These are phyloP conservation scores for Theristicus caerulescens DNA, from an alignment of 2,113 vertebrate species.

Conservation along the genomic window DNA sequence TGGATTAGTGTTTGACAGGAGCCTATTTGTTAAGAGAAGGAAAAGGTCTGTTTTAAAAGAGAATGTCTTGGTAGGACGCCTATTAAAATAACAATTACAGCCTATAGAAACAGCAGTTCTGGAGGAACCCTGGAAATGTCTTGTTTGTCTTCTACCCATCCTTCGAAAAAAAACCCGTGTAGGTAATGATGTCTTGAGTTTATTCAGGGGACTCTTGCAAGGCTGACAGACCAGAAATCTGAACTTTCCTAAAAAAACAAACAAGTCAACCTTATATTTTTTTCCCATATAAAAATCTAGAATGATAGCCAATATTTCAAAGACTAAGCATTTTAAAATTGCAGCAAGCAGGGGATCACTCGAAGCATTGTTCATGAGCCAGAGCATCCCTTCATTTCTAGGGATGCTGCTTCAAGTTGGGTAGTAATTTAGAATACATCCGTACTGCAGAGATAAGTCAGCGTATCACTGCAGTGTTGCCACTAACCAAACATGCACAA, in stretches of 20 bases:
- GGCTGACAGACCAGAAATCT: neutral
- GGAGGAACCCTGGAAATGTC: neutral
- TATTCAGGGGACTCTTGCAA: neutral
- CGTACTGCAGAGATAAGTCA: neutral
- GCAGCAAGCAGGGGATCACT: neutral
- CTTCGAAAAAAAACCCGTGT: neutral
- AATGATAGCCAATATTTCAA: neutral
- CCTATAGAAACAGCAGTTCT: neutral
- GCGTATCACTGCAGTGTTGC: neutral
- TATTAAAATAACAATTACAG: conserved; percentile 19
- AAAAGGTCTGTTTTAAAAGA: conserved; percentile 2
- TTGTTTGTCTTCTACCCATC: neutral
- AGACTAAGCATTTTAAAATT: neutral
- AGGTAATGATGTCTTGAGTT: neutral
- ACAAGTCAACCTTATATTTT: neutral
- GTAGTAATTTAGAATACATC: neutral
- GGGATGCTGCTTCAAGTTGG: neutral
- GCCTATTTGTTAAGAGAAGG: neutral
- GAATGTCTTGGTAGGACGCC: neutral
- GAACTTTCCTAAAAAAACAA: neutral
- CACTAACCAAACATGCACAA: neutral
- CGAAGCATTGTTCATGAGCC: neutral
- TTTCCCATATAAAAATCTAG: neutral
- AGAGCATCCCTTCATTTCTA: neutral
- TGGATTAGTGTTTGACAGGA: conserved; percentile 3